A percentile compares a stretch with the other conserved stretches of the same genome.
Evolutionary conservation across 2,888 invertebrate species (phyloP).

Genomic region (Mylabris sibirica): DNA sequence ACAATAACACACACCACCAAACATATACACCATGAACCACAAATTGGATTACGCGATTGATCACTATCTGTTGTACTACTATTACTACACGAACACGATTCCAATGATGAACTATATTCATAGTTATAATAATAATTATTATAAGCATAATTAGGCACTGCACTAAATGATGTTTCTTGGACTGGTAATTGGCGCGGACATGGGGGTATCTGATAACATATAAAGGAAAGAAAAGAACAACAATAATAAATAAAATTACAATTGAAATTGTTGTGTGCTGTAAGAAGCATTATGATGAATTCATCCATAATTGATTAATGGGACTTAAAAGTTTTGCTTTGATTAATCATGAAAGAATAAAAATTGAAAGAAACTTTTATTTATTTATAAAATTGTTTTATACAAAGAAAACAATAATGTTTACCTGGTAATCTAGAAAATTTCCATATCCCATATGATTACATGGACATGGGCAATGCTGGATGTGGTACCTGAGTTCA

Average conservation of each 20-base stretch:
- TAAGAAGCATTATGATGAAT: background rate
- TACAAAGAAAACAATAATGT: too few relatives aligned
- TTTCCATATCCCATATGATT: constrained; percentile 95
- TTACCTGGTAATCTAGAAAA: constrained; percentile 89
- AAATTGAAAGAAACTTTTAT: too few relatives aligned
- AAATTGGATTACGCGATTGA: constrained; percentile 64
- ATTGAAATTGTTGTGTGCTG: background rate
- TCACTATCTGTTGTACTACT: constrained; percentile 57
- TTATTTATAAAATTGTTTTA: too few relatives aligned
- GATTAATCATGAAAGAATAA: background rate
- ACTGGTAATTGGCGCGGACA: constrained; percentile 54
- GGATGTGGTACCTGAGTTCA: constrained; percentile 88
- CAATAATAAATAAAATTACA: too few relatives aligned
- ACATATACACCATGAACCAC: constrained; percentile 65
- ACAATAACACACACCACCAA: constrained; percentile 68
- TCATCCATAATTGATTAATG: background rate
- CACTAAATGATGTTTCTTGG: constrained; percentile 54
- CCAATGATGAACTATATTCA: constrained; percentile 49
- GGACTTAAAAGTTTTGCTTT: background rate
- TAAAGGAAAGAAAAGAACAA: background rate
- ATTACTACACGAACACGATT: constrained; percentile 56
- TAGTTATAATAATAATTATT: constrained; percentile 48
- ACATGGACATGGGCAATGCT: constrained; percentile 88
- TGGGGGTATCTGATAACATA: constrained; percentile 51
- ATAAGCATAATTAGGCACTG: constrained; percentile 49